Base-by-base conservation (phyloP, 2,888 invertebrate species). In the Limnephilus lunatus region DNA sequence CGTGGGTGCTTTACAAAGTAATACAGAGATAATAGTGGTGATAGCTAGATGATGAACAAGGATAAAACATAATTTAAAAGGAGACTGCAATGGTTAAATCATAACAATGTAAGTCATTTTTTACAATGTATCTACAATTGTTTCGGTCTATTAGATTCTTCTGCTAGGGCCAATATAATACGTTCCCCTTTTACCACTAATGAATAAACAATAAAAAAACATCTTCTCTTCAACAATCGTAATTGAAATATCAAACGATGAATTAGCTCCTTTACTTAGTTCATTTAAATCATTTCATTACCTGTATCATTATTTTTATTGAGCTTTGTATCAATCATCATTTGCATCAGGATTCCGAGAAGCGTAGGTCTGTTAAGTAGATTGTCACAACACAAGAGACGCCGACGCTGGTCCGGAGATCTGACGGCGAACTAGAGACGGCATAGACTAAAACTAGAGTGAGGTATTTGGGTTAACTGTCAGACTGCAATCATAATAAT, bases 391-490 rank as follows among this genome's bases (percentile, higher is more conserved):
- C 68, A 68, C 68, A 68, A 25, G 68, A 25, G 68, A 68, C 68
- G 68, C 68, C 68, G 68, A 68, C n/a, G 68, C 68, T 9, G 68
- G 25, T 25, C n/a, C 68, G n/a, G 25, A 68, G 68, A 68, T n/a
- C 7, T 68, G 25, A 9, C 68, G 25, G 68, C 68, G 68, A 68
- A n/a, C 68, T 68, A 68, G 68, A 68, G 68, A 25, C 68, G 25
- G 25, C n/a, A 68, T n/a, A 7, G 88, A 80, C 39, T 44, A n/a
- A 11, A 30, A 9, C n/a, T 9, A 80, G 25, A 81, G 2, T 11
- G 80, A 89, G 88, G 88, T 89, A 89, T 89, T n/a, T 89, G 88
- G 88, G 88, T 89, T 80, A 81, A 30, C 85, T 12, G 44, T n/a
- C 44, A 32, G 82, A 19, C 31, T 82, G 14, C 86, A 86, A 44